Conservation (phyloP, 2,797 vertebrate species). For the Parambassis ranga region DNA sequence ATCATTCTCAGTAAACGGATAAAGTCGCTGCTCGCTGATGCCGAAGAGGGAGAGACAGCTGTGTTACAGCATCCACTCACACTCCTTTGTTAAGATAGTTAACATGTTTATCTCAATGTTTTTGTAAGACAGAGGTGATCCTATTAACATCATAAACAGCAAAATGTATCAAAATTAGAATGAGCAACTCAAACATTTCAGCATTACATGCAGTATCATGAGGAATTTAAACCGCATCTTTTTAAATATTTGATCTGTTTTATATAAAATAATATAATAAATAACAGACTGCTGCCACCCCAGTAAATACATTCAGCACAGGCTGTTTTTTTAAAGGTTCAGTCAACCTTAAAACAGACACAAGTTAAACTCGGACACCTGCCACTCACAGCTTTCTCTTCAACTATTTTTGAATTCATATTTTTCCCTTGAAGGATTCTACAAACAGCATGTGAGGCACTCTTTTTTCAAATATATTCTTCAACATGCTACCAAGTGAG, state of each 20-base stretch:
- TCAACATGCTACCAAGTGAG: slow-evolving; percentile 13
- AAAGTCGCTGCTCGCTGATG: not conserved
- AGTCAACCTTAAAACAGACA: not conserved
- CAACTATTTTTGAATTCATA: slow-evolving; percentile 22
- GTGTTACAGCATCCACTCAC: not conserved
- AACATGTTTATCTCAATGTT: not conserved
- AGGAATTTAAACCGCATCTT: not conserved
- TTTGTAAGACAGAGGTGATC: no score
- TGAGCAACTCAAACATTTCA: no score
- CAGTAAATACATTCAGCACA: not conserved
- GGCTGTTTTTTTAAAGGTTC: slow-evolving; percentile 2
- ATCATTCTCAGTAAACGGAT: slow-evolving; percentile 7
- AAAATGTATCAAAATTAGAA: no score
- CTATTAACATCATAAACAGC: no score
- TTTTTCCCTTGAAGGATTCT: not conserved
- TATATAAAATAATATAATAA: not conserved
- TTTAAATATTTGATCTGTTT: not conserved
- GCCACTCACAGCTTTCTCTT: slow-evolving; percentile 8
- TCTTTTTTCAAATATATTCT: slow-evolving; percentile 7
- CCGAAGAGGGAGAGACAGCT: slow-evolving; percentile 6
- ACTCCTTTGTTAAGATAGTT: not conserved
- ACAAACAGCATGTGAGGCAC: slow-evolving; percentile 4
- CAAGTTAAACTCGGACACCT: not conserved
- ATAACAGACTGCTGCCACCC: no score
- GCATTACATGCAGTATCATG: no score